Base-by-base conservation (phyloP, 2,113 vertebrate genomes). In the Aegotheles bennettii region DNA sequence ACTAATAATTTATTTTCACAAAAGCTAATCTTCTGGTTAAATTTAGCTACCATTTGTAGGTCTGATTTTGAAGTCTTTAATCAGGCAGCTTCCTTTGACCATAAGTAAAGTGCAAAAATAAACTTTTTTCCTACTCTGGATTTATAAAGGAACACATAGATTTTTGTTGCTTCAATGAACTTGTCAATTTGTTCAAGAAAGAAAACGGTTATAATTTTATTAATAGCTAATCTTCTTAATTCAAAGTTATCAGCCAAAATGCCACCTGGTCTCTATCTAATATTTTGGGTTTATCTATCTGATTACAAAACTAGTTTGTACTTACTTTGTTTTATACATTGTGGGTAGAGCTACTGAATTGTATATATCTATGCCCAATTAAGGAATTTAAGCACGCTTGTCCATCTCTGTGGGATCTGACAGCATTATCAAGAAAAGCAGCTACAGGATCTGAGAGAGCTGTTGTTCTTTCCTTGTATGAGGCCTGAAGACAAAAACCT, bases 51-150 rank as follows among this genome's bases (percentile, higher is more conserved):
- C 7, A 16, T 77, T 81, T 91, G 15, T 84, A 67, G 68, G 45
- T 48, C 43, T 87, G 35, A 82, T 84, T 91, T 48, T 79, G 57
- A 68, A 89, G 60, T n/a, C 68, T 95, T 8, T 96, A 84, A 87
- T 91, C 78, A 90, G 21, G 24, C 31, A 91, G 40, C 40, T 76
- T 91, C 45, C 38, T 75, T 23, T 4, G 7, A 36, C 21, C 28
- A 3, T 36, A 71, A 76, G 13, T 45, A 73, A 77, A 93, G 35
- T 3, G 11, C 24, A 91, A 36, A 77, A 24, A 13, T 60, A 79
- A 84, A 51, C 11, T 50, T 71, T n/a, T 57, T 42, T 51, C 29
- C n/a, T 91, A 8, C 15, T 76, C 14, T 64, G 54, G 33, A 45
- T 36, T 76, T 59, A 43, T 10, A 65, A 50, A 54, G 8, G n/a